Percentiles rank a stretch among this genome's conserved stretches.
These are phyloP conservation scores for Polyommatus icarus DNA, from an alignment of 2,888 invertebrate species.

Conservation along the genomic window DNA sequence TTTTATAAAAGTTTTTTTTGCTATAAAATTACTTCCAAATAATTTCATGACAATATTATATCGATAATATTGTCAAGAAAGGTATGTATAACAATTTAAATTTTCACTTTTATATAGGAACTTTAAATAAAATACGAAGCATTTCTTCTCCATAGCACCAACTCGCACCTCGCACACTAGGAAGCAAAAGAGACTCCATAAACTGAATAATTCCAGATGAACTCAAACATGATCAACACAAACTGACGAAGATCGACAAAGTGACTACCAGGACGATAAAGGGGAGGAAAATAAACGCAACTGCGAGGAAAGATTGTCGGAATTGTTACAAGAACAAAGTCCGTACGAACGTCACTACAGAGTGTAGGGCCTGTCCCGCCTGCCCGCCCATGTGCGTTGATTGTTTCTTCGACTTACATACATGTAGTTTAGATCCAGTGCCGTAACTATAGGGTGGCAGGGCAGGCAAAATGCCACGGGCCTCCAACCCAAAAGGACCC, in stretches of 20 bases:
- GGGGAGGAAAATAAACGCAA: slow-evolving; percentile 36
- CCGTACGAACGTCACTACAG: slow-evolving; percentile 43
- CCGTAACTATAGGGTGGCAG: too few relatives aligned
- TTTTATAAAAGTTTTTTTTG: not conserved
- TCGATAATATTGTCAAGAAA: not conserved
- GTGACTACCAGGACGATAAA: slow-evolving; percentile 28
- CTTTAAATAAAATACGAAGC: too few relatives aligned
- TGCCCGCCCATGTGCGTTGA: slow-evolving; percentile 40
- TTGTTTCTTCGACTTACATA: slow-evolving; percentile 36
- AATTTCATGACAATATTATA: too few relatives aligned
- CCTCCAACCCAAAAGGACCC: too few relatives aligned
- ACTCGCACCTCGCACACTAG: too few relatives aligned
- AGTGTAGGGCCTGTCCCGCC: slow-evolving; percentile 41
- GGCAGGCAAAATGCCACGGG: too few relatives aligned
- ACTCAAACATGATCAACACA: slow-evolving; percentile 25
- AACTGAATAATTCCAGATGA: not conserved
- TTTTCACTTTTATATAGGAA: not conserved
- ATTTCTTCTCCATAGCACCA: too few relatives aligned
- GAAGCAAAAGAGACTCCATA: not conserved
- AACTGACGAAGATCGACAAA: slow-evolving; percentile 35
- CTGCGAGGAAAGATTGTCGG: slow-evolving; percentile 44
- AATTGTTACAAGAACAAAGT: slow-evolving; percentile 44
- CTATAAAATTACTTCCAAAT: not conserved
- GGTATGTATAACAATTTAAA: not conserved
- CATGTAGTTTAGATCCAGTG: slow-evolving; percentile 24